phyloP scores from a whole-genome alignment of 2,797 vertebrate genomes.

The Apogon hyalosoma region DNA sequence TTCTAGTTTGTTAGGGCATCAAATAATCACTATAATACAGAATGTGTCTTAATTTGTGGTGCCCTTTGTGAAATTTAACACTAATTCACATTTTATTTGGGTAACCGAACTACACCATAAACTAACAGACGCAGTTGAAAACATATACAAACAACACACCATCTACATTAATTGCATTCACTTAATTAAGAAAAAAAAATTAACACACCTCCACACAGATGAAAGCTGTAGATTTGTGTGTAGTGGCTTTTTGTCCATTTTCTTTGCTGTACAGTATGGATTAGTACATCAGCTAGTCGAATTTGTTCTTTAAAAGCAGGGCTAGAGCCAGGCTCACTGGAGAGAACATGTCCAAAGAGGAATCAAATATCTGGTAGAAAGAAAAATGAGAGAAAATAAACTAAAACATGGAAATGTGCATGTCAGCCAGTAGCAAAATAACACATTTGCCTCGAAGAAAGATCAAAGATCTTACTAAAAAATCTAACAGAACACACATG shows the following conservation, averaged over 20 bases:
- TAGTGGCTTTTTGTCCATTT: constrained; percentile 18
- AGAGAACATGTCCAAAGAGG: constrained; percentile 20
- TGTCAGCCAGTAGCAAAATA: background rate
- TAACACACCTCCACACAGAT: constrained; percentile 26
- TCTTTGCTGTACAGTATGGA: constrained; percentile 23
- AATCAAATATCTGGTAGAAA: constrained; percentile 20
- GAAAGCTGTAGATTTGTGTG: constrained; percentile 37
- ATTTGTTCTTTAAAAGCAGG: constrained; percentile 23
- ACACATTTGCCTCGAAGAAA: background rate
- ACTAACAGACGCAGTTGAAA: no score
- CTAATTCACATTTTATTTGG: no score
- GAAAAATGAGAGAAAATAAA: constrained; percentile 22
- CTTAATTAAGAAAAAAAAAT: no score
- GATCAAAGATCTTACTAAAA: constrained; percentile 15
- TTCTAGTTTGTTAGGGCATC: no score
- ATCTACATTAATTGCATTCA: no score
- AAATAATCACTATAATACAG: no score
- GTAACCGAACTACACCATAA: no score
- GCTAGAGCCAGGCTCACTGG: constrained; percentile 7
- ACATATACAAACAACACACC: no score
- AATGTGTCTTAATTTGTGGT: no score
- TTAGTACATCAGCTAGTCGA: constrained; percentile 30
- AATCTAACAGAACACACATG: no score
- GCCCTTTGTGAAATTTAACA: no score
- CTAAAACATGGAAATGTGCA: constrained; percentile 1